Conservation (phyloP, 2,797 vertebrate genomes). For the Tinamus major region DNA sequence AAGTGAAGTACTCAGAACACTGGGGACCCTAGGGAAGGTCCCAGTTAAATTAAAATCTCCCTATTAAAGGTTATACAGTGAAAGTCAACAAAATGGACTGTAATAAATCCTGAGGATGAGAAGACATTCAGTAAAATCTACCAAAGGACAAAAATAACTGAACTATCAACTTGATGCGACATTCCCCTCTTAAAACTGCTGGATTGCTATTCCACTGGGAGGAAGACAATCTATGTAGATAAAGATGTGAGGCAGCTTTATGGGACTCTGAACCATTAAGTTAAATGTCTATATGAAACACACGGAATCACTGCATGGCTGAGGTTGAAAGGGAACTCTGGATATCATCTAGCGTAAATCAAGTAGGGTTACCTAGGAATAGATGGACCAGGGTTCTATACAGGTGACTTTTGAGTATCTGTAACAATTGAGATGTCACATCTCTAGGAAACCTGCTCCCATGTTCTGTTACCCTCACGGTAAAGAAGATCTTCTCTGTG, state of each 20-base stretch:
- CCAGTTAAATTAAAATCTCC: constrained; percentile 5
- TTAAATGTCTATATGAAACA: background rate
- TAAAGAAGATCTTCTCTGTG: background rate
- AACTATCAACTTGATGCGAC: background rate
- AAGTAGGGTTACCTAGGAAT: background rate
- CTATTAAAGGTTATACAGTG: background rate
- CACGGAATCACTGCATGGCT: background rate
- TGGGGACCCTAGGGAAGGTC: background rate
- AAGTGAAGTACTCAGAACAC: background rate
- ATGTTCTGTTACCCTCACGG: background rate
- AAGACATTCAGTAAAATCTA: background rate
- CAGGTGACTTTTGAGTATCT: background rate
- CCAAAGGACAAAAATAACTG: background rate
- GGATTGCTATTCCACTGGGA: background rate
- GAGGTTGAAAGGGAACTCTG: background rate
- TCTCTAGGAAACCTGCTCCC: background rate
- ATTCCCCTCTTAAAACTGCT: background rate
- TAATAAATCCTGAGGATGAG: background rate
- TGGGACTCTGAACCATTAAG: background rate
- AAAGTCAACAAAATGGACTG: background rate
- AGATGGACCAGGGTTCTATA: background rate
- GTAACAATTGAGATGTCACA: background rate
- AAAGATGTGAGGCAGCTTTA: background rate
- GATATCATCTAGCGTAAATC: background rate
- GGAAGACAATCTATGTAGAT: background rate